Percentiles rank a stretch among this genome's conserved stretches.
Evolutionary conservation across 2,797 vertebrate genomes (phyloP).

Genomic region (Molossus alvarezi): DNA sequence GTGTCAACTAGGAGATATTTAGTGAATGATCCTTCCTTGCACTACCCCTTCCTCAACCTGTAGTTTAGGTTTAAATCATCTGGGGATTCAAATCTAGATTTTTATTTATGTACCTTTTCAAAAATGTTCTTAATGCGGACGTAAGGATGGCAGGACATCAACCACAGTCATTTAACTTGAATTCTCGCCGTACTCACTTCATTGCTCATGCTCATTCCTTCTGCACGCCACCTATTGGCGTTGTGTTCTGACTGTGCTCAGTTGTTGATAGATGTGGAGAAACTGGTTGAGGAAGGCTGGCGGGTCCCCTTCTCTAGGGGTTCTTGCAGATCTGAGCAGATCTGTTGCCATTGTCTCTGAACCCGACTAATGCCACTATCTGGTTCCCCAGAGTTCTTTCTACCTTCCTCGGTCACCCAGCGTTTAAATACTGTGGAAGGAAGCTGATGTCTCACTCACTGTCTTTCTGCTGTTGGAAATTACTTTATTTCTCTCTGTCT

Average conservation of each 20-base stretch:
- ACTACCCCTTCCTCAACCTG: not conserved
- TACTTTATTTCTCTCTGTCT: not conserved
- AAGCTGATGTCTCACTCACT: not conserved
- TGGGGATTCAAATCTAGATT: not conserved
- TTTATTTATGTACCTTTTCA: not conserved
- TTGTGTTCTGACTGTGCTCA: not conserved
- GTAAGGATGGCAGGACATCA: not conserved
- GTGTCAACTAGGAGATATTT: slow-evolving; percentile 9
- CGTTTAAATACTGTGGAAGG: not conserved
- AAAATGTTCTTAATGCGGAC: slow-evolving; percentile 12
- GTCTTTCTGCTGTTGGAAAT: slow-evolving; percentile 13
- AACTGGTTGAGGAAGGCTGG: not conserved
- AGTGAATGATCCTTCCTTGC: not conserved
- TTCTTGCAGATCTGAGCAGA: not conserved
- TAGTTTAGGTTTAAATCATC: slow-evolving; percentile 26
- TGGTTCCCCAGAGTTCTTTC: not conserved
- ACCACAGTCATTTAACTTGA: not conserved
- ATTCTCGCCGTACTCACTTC: not conserved
- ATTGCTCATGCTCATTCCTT: not conserved
- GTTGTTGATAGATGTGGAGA: not conserved
- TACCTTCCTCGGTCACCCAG: not conserved
- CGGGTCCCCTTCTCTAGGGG: not conserved
- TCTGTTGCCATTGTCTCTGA: not conserved
- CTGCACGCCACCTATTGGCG: not conserved
- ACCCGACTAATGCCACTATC: not conserved